These are phyloP conservation scores for Blomia tropicalis DNA, from an alignment of 2,888 invertebrate species.

Conservation along the genomic window DNA sequence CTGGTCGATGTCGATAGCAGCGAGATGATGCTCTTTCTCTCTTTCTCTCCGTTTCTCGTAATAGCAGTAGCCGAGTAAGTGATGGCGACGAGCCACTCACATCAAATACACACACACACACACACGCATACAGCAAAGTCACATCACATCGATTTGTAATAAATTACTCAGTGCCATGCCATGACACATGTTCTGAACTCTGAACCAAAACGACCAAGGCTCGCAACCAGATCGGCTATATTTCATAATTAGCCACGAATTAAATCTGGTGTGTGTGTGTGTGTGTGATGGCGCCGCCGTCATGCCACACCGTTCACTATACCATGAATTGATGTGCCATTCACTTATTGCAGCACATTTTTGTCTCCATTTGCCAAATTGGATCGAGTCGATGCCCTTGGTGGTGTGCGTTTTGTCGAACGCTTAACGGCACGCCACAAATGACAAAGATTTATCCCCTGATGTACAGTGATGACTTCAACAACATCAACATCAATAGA, in stretches of 20 bases:
- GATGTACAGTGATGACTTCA: too few relatives aligned
- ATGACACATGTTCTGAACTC: background rate
- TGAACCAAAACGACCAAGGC: background rate
- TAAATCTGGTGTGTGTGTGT: background rate
- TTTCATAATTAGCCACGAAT: slow-evolving; percentile 7
- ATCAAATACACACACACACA: too few relatives aligned
- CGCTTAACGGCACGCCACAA: too few relatives aligned
- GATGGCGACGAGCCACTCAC: background rate
- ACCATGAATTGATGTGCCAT: too few relatives aligned
- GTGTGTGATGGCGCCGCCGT: background rate
- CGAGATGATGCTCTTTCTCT: too few relatives aligned
- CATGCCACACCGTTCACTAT: too few relatives aligned
- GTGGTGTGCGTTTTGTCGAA: background rate
- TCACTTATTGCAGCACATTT: background rate
- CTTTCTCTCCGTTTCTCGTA: too few relatives aligned
- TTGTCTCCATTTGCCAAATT: background rate
- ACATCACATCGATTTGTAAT: slow-evolving; percentile 13
- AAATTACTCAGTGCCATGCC: background rate
- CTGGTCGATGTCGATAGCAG: slow-evolving; percentile 12
- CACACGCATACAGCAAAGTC: background rate
- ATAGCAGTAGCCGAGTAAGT: too few relatives aligned
- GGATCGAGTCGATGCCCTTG: background rate
- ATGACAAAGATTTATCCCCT: background rate
- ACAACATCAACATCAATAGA: too few relatives aligned
- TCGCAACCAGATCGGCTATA: background rate